phyloP scores from a whole-genome alignment of 1,140 invertebrate species.

The Oreohelix idahoensis region DNA sequence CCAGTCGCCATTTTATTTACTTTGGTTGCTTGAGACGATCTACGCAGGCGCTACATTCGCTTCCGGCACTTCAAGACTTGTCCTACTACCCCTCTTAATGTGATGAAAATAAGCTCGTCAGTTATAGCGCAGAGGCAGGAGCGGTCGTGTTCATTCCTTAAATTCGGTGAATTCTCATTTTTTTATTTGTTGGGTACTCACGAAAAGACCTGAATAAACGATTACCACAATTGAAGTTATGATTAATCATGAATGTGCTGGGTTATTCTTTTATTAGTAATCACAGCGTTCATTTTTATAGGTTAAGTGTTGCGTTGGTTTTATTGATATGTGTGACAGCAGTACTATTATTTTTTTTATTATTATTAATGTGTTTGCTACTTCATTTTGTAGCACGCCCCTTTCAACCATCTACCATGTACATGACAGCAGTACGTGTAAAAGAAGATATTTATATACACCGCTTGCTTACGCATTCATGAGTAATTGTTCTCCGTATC shows the following conservation, averaged over 20 bases:
- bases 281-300: neutral
- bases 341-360: too few relatives aligned
- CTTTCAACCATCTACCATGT: too few relatives aligned
- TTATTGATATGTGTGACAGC: neutral
- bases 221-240: neutral
- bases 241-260: neutral
- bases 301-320: neutral
- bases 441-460: conserved; percentile 11
- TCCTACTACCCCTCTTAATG: neutral
- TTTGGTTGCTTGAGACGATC: conserved; percentile 40
- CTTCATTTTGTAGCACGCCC: too few relatives aligned
- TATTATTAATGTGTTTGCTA: too few relatives aligned
- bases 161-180: neutral
- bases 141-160: neutral
- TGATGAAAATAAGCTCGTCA: neutral
- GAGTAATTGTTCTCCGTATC: neutral
- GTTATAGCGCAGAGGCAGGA: neutral
- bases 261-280: neutral
- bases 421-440: neutral
- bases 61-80: conserved; percentile 28
- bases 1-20: conserved; percentile 41
- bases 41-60: conserved; percentile 38
- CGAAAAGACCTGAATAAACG: neutral
- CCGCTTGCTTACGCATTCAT: neutral
- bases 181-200: neutral